Evolutionary conservation across 2,888 invertebrate genomes (phyloP).

Genomic region (Ophion slaviceki): DNA sequence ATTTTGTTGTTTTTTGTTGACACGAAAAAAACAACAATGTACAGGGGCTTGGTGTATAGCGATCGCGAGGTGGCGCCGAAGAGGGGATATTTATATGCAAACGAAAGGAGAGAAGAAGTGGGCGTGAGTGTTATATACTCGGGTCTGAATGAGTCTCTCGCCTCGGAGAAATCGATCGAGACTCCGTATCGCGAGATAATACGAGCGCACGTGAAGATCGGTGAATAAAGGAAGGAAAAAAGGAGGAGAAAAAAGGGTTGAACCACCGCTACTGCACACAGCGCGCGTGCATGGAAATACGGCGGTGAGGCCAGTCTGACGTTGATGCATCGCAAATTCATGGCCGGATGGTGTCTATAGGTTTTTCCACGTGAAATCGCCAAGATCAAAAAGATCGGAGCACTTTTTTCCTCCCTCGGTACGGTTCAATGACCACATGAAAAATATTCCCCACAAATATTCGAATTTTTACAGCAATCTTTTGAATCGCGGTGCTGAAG

Average conservation of each 20-base stretch:
- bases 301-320: constrained; percentile 14
- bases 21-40: not conserved
- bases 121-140: constrained; percentile 41
- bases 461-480: no score
- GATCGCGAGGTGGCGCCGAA: not conserved
- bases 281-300: constrained; percentile 7
- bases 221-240: constrained; percentile 16
- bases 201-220: constrained; percentile 22
- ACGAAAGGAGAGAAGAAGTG: constrained; percentile 17
- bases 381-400: not conserved
- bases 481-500: no score
- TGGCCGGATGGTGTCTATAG: constrained; percentile 21
- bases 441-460: no score
- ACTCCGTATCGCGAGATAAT: constrained; percentile 51
- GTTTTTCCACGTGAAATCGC: not conserved
- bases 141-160: constrained; percentile 38
- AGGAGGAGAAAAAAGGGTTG: constrained; percentile 20
- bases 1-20: not conserved
- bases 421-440: no score
- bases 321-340: constrained; percentile 35
- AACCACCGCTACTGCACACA: constrained; percentile 17
- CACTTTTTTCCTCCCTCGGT: not conserved
- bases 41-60: not conserved
- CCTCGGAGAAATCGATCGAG: constrained; percentile 51
- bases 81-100: not conserved